These are phyloP conservation scores for Junonia oenone DNA, from an alignment of 2,888 invertebrate species.

Conservation along the genomic window DNA sequence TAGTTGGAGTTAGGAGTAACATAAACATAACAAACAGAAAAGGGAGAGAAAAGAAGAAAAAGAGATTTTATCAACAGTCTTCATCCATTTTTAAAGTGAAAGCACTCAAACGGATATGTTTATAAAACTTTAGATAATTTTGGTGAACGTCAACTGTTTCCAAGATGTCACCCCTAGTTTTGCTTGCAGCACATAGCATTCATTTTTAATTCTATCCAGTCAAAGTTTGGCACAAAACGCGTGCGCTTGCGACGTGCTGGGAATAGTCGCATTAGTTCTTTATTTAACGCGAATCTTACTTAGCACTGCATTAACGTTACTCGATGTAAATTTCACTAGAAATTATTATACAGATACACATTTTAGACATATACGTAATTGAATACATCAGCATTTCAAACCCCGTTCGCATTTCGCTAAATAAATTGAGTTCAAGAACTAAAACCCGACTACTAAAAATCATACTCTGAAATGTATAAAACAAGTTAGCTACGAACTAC, in stretches of 20 bases:
- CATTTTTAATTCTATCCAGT: slow-evolving; percentile 60
- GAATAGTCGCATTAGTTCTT: slow-evolving; percentile 41
- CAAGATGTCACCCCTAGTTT: slow-evolving; percentile 24
- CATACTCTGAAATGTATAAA: too few species aligned
- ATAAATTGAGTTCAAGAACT: too few species aligned
- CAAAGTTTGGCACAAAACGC: slow-evolving; percentile 54
- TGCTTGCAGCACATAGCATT: slow-evolving; percentile 44
- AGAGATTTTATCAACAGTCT: too few species aligned
- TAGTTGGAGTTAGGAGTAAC: too few species aligned
- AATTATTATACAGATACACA: neutral
- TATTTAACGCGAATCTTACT: slow-evolving; percentile 34
- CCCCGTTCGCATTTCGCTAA: too few species aligned
- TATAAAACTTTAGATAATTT: neutral
- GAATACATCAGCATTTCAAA: neutral
- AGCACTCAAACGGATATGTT: too few species aligned
- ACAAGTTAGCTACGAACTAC: too few species aligned
- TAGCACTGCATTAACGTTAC: slow-evolving; percentile 21
- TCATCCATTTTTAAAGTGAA: too few species aligned
- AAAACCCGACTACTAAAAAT: too few species aligned
- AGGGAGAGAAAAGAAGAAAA: too few species aligned
- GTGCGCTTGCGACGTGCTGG: slow-evolving; percentile 49
- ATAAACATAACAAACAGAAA: too few species aligned
- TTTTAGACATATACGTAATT: neutral
- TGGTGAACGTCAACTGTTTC: neutral
- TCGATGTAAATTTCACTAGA: slow-evolving; percentile 12